Evolutionary conservation across 92 coral and sea anemone species (phyloP).

Genomic region (Bergia puertoricense): DNA sequence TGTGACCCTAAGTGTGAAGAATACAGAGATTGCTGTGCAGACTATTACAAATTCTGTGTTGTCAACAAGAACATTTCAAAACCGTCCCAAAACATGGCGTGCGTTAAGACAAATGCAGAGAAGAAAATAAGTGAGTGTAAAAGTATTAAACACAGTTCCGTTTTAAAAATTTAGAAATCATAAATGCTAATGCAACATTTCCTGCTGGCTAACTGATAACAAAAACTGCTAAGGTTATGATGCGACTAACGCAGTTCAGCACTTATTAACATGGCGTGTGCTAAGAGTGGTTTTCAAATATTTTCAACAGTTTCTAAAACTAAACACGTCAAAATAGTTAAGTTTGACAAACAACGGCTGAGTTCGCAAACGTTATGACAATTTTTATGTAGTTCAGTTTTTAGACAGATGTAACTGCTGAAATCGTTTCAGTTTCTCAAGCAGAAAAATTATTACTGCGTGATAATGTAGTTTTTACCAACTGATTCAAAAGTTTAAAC

Average conservation of each 20-base stretch:
- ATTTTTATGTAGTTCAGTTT: background rate
- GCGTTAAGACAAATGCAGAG: constrained; percentile 41
- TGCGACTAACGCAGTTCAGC: too few species aligned
- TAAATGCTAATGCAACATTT: background rate
- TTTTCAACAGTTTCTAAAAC: too few species aligned
- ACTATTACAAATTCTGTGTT: constrained; percentile 50
- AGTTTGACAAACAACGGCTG: background rate
- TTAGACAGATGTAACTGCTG: background rate
- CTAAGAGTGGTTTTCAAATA: background rate
- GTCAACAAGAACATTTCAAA: constrained; percentile 3
- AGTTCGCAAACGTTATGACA: background rate
- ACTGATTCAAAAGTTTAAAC: background rate
- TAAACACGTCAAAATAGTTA: background rate
- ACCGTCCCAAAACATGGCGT: constrained; percentile 19
- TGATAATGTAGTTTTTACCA: background rate
- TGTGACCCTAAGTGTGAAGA: constrained; percentile 65
- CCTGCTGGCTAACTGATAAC: too few species aligned
- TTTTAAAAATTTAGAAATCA: too few species aligned
- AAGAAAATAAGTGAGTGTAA: background rate
- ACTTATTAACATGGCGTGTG: background rate
- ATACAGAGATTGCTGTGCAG: constrained; percentile 77
- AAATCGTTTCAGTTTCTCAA: background rate
- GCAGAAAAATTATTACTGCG: background rate
- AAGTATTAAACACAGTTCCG: background rate
- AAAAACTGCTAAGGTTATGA: too few species aligned